Evolutionary conservation across 1,140 invertebrate species (phyloP), one percentile per base, ranked within the genome.

Genomic region (Neocloeon triangulifer): DNA sequence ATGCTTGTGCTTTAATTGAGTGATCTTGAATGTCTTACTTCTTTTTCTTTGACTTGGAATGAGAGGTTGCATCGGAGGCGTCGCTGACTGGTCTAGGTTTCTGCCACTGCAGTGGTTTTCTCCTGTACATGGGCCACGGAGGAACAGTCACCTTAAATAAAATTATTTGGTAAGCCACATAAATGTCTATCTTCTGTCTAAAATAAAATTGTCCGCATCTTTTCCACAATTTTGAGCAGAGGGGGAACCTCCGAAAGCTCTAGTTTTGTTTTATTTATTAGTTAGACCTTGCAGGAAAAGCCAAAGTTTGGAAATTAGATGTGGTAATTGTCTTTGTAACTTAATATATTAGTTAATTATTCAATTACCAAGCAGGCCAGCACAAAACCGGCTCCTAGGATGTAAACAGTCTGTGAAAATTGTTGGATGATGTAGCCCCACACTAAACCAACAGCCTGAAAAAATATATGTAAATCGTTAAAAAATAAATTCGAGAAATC

Each of bases 381-480:
- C 1, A 78, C 53, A 50, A 91, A 89, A 37, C 88, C 86, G 44
- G 76, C 81, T 15, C 73, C 77, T n/a, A 94, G 56, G 45, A 91
- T 82, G 36, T 85, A 86, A 13, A 92, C 75, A 5, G 86, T 89
- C 50, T 89, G 81, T 0, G 85, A 92, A 50, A 92, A 94, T 52
- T 91, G 81, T 54, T 95, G 85, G 44, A 88, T 82, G 14, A 81
- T 66, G 36, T 86, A 91, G n/a, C 88, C 88, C 73, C 80, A 86
- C 27, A 80, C 55, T 18, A 92, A 65, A 14, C 88, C 86, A 33
- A 89, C 75, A 35, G 72, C 64, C 69, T 72, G 41, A 28, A 49
- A 36, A 37, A 35, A 46, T 26, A 38, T 37, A 46, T 19, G 26
- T 32, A 35, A 32, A 10, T 14, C 5, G 9, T 14, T 1, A 35